These are phyloP conservation scores for Athalia circularis DNA, from an alignment of 2,888 invertebrate genomes.

Conservation along the genomic window DNA sequence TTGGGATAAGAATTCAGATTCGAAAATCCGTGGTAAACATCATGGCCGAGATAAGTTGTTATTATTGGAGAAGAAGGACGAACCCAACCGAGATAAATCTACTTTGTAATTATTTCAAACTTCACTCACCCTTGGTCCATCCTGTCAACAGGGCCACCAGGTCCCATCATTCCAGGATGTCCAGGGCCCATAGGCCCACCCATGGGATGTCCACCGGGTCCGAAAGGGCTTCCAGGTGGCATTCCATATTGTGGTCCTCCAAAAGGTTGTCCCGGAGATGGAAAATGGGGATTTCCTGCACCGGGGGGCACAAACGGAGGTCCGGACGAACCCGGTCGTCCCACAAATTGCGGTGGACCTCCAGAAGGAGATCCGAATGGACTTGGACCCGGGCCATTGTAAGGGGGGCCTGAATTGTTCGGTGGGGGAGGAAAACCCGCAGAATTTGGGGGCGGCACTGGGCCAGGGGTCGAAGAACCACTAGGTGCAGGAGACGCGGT, in stretches of 20 bases:
- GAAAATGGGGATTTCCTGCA: conserved; percentile 81
- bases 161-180: conserved; percentile 81
- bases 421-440: conserved; percentile 72
- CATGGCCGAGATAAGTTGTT: too few species aligned
- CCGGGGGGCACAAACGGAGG: conserved; percentile 84
- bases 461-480: conserved; percentile 89
- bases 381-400: conserved; percentile 82
- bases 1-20: too few species aligned
- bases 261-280: conserved; percentile 79
- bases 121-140: conserved; percentile 84
- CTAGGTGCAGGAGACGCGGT: conserved; percentile 91
- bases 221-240: conserved; percentile 83
- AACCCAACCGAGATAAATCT: background rate
- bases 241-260: conserved; percentile 82
- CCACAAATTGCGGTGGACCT: conserved; percentile 79
- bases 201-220: conserved; percentile 80
- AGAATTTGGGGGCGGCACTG: conserved; percentile 78
- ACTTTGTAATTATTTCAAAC: conserved; percentile 3
- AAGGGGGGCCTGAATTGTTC: conserved; percentile 77
- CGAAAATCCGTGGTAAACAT: too few species aligned
- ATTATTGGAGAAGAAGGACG: background rate
- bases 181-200: conserved; percentile 79
- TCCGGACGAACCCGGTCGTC: conserved; percentile 81
- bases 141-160: conserved; percentile 86
- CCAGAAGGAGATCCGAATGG: conserved; percentile 83